phyloP scores from a whole-genome alignment of 2,797 vertebrate species.

The Spinibarbus caldwelli region DNA sequence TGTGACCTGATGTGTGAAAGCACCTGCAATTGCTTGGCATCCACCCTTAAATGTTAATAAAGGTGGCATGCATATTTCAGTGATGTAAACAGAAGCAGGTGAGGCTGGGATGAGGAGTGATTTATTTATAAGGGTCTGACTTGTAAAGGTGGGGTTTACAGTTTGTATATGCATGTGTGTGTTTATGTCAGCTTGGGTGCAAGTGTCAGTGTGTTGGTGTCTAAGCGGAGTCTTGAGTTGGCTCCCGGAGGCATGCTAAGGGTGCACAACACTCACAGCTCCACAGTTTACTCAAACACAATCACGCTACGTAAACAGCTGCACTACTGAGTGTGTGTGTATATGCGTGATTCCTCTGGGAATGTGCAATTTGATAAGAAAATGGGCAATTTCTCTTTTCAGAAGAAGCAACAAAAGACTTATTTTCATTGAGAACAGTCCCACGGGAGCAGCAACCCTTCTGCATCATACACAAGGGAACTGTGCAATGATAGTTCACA shows the following conservation, averaged over 20 bases:
- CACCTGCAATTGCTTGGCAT: not conserved
- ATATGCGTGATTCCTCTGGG: not conserved
- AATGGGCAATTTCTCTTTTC: slow-evolving; percentile 8
- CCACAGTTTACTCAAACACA: slow-evolving; percentile 40
- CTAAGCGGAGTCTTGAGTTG: slow-evolving; percentile 24
- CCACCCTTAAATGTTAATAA: slow-evolving; percentile 56
- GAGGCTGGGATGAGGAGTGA: slow-evolving; percentile 38
- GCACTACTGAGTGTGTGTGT: not conserved
- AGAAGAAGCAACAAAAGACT: slow-evolving; percentile 1
- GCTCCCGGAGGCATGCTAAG: slow-evolving; percentile 25
- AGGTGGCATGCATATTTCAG: slow-evolving; percentile 56
- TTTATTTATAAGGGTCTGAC: slow-evolving; percentile 47
- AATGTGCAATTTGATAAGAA: slow-evolving; percentile 21
- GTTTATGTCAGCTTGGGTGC: slow-evolving; percentile 42
- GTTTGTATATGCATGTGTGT: slow-evolving; percentile 31
- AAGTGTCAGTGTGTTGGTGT: slow-evolving; percentile 24
- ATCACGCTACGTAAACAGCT: slow-evolving; percentile 24
- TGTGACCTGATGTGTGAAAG: slow-evolving; percentile 23
- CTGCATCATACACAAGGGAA: too few species aligned
- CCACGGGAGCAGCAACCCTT: slow-evolving; percentile 7
- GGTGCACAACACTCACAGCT: slow-evolving; percentile 13
- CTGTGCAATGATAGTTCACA: too few species aligned
- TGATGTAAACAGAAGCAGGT: slow-evolving; percentile 51
- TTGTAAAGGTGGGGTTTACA: slow-evolving; percentile 27
- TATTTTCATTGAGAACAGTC: slow-evolving; percentile 22